Base-by-base conservation (phyloP, 2,888 invertebrate species). In the Agriopis aurantiaria region DNA sequence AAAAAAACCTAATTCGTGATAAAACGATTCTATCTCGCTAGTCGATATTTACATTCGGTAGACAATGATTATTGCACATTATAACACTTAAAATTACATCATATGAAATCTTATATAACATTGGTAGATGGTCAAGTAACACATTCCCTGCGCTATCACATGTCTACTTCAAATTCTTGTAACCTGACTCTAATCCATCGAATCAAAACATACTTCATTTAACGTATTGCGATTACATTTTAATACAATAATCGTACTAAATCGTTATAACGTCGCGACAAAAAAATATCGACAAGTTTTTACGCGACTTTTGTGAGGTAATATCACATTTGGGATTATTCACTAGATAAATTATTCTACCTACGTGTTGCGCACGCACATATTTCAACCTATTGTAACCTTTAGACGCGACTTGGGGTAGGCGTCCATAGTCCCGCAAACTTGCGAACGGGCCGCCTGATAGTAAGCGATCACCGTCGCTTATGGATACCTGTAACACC, bases 31-130 rank as follows among this genome's bases (percentile, higher is more conserved):
- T 33, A 33, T 76, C 73, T 82, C 71, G 78, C 74, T 73, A 76
- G 73, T 75, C 73, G 80, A 79, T 91, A 92, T 91, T 89, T 92
- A 92, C 92, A 92, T 83, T 85, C 80, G 78, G 86, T 74, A 79
- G 71, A 83, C 82, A 80, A 81, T 82, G 83, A 88, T 89, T 92
- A 93, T 93, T 93, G 93, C 93, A 93, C 93, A 88, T 88, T 84
- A 46, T 86, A 90, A 91, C 88, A 91, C 93, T 93, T 93, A 93
- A 86, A 91, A 90, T 86, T 91, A 93, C 80, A 85, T 65, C 49
- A 43, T 62, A 87, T 86, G 85, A 84, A 86, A 82, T 86, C 83
- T 48, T 68, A 64, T 80, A 83, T 87, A 88, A 89, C 85, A 85
- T 86, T 84, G 84, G 85, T 85, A 84, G 83, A 85, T 82, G 3